Conservation (phyloP, 2,113 vertebrate species). For the Gulo gulo region DNA sequence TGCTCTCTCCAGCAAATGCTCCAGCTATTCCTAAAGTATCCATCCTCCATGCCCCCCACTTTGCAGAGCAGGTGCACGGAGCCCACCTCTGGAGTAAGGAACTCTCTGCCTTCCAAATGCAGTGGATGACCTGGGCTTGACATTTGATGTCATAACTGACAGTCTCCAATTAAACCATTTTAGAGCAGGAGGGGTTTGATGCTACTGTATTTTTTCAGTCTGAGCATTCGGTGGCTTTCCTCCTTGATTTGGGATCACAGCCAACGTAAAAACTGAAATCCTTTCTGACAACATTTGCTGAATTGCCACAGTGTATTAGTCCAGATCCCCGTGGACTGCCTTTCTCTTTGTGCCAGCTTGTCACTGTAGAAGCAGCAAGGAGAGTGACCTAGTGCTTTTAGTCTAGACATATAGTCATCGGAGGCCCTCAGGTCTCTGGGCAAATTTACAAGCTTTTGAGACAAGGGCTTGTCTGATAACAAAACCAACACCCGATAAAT, state of each 20-base stretch:
- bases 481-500: constrained; percentile 72
- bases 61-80: constrained; percentile 35
- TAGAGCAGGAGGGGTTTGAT: constrained; percentile 41
- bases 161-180: constrained; percentile 50
- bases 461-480: constrained; percentile 67
- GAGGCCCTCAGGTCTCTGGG: constrained; percentile 60
- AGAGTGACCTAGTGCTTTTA: constrained; percentile 70
- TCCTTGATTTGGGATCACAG: constrained; percentile 68
- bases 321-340: constrained; percentile 66
- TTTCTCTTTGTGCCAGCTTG: constrained; percentile 71
- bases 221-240: constrained; percentile 53
- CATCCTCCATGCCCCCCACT: background rate
- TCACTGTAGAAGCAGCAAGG: constrained; percentile 66
- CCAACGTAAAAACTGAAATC: constrained; percentile 63
- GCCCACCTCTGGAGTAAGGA: constrained; percentile 28
- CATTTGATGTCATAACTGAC: constrained; percentile 50
- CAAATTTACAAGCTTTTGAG: constrained; percentile 74
- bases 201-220: constrained; percentile 32
- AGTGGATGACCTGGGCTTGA: constrained; percentile 26
- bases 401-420: constrained; percentile 73
- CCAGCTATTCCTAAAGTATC: constrained; percentile 56
- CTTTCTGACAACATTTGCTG: constrained; percentile 68
- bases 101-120: constrained; percentile 44
- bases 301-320: constrained; percentile 71
- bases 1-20: constrained; percentile 28